Evolutionary conservation across 1,140 invertebrate genomes (phyloP), one percentile per base, ranked within the genome.

Genomic region (Orchesella cincta): DNA sequence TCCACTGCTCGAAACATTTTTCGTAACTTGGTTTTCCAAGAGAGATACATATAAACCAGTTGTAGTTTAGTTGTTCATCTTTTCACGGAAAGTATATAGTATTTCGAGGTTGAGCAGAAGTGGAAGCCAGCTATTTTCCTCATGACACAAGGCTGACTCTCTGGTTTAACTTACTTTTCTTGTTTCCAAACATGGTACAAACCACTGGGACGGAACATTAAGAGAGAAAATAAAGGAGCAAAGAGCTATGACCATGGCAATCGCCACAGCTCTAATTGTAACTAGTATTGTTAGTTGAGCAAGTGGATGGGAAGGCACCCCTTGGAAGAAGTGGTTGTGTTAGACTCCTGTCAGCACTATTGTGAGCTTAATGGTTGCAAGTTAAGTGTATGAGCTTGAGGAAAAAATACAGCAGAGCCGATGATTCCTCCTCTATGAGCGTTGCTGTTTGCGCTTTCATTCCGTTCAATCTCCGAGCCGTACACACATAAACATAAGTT

Each of bases 321-420:
- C 39, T 46, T 46, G 39, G 52, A 57, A 57, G 14, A 57, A 12
- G 62, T 18, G n/a, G 62, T 67, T 14, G 29, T 67, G 62, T 31
- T 67, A 67, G 31, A 67, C 31, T 67, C 33, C 28, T 67, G 62
- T 67, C 62, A 67, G 62, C 31, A 8, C 62, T 31, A 67, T 33
- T 31, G 62, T 67, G 33, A 67, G 62, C 62, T 33, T 67, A 67
- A 67, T 67, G 62, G 62, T 67, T 67, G 62, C 33, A 26, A 67
- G 62, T 67, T 31, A 67, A 67, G 62, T 67, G 31, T 67, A 33
- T 33, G 62, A 33, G 62, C 31, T 14, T 29, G 62, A 33, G 31
- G 23, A 33, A 67, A 33, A 67, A 57, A n/a, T 23, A 26, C 54
- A 23, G 26, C 23, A 3, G 54, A 57, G n/a, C n/a, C n/a, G n/a